Percentiles rank a stretch among this genome's conserved stretches.
Evolutionary conservation across 2,113 vertebrate genomes (phyloP).

Genomic region (Arvicanthis niloticus): DNA sequence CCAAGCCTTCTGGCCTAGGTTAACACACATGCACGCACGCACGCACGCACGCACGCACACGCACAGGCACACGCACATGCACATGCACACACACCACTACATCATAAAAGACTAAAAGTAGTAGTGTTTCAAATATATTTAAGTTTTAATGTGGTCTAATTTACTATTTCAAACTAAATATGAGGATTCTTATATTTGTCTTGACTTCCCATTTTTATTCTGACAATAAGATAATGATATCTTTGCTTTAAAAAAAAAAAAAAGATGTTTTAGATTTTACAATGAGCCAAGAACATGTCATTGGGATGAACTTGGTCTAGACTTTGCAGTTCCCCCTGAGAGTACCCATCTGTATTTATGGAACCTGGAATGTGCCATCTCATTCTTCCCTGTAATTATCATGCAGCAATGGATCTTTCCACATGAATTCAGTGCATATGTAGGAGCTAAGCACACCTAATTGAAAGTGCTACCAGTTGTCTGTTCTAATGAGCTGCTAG

Average conservation of each 20-base stretch:
- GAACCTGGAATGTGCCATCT: conserved; percentile 22
- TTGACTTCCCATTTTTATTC: conserved; percentile 1
- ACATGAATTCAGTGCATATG: conserved; percentile 64
- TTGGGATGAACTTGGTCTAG: neutral
- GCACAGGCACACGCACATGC: neutral
- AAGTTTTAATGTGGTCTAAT: neutral
- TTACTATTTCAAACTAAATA: neutral
- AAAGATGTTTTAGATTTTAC: conserved; percentile 17
- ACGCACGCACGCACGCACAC: neutral
- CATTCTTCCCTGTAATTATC: neutral
- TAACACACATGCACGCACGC: neutral
- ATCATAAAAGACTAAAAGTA: neutral
- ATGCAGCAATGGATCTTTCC: neutral
- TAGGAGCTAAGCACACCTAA: conserved; percentile 53
- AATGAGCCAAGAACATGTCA: neutral
- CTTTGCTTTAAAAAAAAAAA: neutral
- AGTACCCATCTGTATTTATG: neutral
- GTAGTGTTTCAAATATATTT: neutral
- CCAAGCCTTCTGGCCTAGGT: neutral
- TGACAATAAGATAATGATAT: neutral
- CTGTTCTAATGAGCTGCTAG: conserved; percentile 63
- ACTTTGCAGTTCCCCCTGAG: neutral
- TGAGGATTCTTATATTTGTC: neutral
- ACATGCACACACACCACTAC: neutral
- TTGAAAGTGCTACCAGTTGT: conserved; percentile 68